Conservation (phyloP, 2,888 invertebrate species). For the Tetranychus piercei region DNA sequence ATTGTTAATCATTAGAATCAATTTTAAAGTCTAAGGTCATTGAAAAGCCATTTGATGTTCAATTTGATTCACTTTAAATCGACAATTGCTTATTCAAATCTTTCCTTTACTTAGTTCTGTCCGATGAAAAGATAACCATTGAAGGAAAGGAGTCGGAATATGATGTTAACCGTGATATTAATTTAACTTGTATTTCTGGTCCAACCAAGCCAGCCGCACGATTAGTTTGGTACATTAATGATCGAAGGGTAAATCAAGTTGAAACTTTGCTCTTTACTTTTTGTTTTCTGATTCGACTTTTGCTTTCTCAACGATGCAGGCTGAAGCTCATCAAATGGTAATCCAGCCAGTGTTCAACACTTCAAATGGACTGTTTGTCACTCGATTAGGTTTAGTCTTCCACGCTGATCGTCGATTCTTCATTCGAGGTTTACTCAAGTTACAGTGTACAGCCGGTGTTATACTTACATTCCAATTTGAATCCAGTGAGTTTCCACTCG, state of each 20-base stretch:
- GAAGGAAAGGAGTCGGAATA: slow-evolving; percentile 18
- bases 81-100: no score
- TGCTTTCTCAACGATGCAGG: neutral
- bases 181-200: slow-evolving; percentile 21
- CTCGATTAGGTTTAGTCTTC: slow-evolving; percentile 16
- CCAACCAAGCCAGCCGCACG: slow-evolving; percentile 18
- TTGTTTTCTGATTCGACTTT: neutral
- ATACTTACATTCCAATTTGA: slow-evolving; percentile 16
- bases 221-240: slow-evolving; percentile 22
- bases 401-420: slow-evolving; percentile 15
- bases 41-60: neutral
- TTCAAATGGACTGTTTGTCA: slow-evolving; percentile 13
- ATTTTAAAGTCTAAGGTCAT: neutral
- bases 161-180: slow-evolving; percentile 19
- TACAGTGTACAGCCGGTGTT: slow-evolving; percentile 17
- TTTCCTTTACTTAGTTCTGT: slow-evolving; percentile 16
- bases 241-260: slow-evolving; percentile 14
- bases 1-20: neutral
- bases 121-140: slow-evolving; percentile 18
- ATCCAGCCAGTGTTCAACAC: slow-evolving; percentile 9
- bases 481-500: slow-evolving; percentile 2
- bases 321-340: neutral
- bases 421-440: slow-evolving; percentile 13
- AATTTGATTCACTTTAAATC: no score
- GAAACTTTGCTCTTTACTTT: neutral